phyloP scores from a whole-genome alignment of 2,113 vertebrate genomes.

The Stegastes partitus region DNA sequence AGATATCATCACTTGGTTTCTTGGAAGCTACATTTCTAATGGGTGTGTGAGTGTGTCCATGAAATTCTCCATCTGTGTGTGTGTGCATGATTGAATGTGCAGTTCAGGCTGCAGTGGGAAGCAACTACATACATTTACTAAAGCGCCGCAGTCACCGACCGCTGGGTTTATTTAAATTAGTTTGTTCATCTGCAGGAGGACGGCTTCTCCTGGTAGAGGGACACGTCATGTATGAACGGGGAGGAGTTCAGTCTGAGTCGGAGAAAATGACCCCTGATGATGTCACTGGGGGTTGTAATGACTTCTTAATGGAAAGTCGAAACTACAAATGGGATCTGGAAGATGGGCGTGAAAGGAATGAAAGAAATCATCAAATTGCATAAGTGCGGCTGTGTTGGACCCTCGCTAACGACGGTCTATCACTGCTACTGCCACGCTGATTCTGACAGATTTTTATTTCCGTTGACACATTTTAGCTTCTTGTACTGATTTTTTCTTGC shows the following conservation, averaged over 20 bases:
- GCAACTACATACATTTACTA: background rate
- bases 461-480: too few species aligned
- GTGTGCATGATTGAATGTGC: background rate
- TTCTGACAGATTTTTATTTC: too few species aligned
- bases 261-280: background rate
- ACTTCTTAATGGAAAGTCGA: background rate
- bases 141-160: background rate
- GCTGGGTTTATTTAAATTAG: background rate
- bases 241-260: background rate
- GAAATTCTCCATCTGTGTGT: background rate
- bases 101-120: conserved; percentile 3
- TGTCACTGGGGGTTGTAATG: background rate
- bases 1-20: conserved; percentile 63
- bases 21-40: conserved; percentile 49
- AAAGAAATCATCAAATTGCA: background rate
- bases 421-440: too few species aligned
- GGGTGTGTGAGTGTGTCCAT: conserved; percentile 6
- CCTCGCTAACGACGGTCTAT: background rate
- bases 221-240: too few species aligned
- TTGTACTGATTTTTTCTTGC: too few species aligned
- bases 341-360: background rate
- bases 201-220: background rate
- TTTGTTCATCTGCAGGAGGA: background rate
- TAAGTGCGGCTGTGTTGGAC: too few species aligned
- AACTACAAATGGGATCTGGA: background rate